Percentiles rank a stretch among this genome's conserved stretches.
Evolutionary conservation across 1,140 invertebrate species (phyloP).

Genomic region (Platorchestia sp.): DNA sequence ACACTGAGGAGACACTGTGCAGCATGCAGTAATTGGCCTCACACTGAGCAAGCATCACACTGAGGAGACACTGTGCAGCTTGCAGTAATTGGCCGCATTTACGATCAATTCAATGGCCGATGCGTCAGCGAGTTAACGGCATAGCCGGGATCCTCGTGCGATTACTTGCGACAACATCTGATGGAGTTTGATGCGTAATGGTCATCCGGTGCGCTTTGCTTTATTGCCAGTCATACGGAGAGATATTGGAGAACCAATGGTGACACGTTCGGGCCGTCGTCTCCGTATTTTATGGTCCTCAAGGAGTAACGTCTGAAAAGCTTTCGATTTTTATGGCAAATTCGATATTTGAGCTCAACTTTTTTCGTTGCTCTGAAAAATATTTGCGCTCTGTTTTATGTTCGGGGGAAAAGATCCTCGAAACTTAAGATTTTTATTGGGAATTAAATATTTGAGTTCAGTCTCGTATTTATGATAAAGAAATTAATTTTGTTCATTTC

Average conservation of each 20-base stretch:
- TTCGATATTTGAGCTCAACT: too few species aligned
- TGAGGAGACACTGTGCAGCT: neutral
- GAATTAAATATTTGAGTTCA: too few species aligned
- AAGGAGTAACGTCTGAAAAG: too few species aligned
- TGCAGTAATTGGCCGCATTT: neutral
- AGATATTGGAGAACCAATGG: neutral
- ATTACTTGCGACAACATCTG: slow-evolving; percentile 36
- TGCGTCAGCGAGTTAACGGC: slow-evolving; percentile 22
- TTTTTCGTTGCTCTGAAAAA: too few species aligned
- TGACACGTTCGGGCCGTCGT: neutral
- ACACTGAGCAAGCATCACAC: neutral
- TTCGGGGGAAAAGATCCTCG: too few species aligned
- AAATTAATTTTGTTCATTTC: too few species aligned
- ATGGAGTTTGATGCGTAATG: slow-evolving; percentile 31
- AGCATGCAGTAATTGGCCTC: neutral
- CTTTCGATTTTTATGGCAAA: too few species aligned
- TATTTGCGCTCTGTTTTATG: too few species aligned
- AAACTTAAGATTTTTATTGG: too few species aligned
- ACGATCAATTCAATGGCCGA: slow-evolving; percentile 10
- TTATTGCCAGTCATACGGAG: slow-evolving; percentile 15
- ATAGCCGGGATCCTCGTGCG: neutral
- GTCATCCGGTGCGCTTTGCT: neutral
- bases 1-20: neutral
- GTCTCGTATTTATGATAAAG: too few species aligned
- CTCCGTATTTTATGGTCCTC: neutral